Conservation (phyloP, 2,888 invertebrate species). For the Eumacrocentrus americanus region DNA sequence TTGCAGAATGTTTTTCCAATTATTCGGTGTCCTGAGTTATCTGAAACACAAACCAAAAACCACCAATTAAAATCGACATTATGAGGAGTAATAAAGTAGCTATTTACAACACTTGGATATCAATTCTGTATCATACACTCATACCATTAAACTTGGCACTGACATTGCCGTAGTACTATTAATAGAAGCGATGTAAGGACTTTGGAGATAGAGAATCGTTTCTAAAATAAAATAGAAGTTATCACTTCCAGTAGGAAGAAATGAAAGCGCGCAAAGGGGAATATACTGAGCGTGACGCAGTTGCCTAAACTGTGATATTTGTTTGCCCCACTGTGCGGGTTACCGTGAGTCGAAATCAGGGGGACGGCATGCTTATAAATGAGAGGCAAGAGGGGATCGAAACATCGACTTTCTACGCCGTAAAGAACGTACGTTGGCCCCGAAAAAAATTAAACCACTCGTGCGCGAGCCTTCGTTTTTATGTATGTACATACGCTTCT, state of each 20-base stretch:
- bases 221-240: neutral
- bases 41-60: neutral
- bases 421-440: conserved; percentile 36
- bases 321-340: too few species aligned
- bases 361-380: conserved; percentile 15
- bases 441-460: conserved; percentile 33
- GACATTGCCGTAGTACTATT: neutral
- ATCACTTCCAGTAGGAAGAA: neutral
- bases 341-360: neutral
- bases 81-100: too few species aligned
- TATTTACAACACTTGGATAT: too few species aligned
- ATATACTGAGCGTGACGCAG: conserved; percentile 48
- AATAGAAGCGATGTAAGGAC: neutral
- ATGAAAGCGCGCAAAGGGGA: too few species aligned
- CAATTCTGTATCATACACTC: too few species aligned
- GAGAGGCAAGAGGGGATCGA: conserved; percentile 17
- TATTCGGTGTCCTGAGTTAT: neutral
- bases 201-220: neutral
- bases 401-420: conserved; percentile 49
- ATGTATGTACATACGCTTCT: too few species aligned
- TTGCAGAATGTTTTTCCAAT: neutral
- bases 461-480: conserved; percentile 27
- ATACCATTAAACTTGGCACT: too few species aligned
- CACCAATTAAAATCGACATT: neutral
- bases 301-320: conserved; percentile 50